Evolutionary conservation across 2,113 vertebrate species (phyloP), one percentile per base, ranked within the genome.

Genomic region (Phalacrocorax aristotelis): DNA sequence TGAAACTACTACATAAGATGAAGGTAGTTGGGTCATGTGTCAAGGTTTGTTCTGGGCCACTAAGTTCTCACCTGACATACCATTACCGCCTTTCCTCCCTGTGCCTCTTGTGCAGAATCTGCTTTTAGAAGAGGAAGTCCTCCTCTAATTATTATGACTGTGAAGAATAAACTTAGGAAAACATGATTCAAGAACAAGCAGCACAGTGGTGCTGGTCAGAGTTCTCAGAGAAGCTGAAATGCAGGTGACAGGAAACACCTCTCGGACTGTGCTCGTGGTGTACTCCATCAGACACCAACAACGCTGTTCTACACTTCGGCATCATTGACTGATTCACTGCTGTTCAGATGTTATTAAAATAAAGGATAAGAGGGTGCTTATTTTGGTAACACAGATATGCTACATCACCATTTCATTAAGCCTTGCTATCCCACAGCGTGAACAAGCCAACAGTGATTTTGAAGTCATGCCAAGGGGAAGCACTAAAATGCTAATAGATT

Each of bases 321-420:
- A 77, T 83, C 87, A 89, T 3, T 42, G 68, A 66, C 88, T 64
- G 52, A 83, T 81, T 77, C 65, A 65, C 2, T 65, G 64, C 94
- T 87, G 30, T 22, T 84, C 79, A 89, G 65, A 93, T 80, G 75
- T 92, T 87, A 88, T 58, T 80, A 82, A 86, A 86, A 75, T 46
- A 87, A 7, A 74, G 48, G 38, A 58, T 76, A 85, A 96, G 75
- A 85, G 57, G 38, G 46, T 96, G 85, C 79, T 95, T 92, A 83
- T 83, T 96, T 86, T 78, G 90, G 64, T 88, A 93, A 72, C 75
- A 88, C 93, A 92, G 82, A 85, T 86, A 87, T 80, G 62, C 80
- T 85, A 69, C 87, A 84, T 38, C 38, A 87, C 52, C 17, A n/a
- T 66, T 82, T 75, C 36, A 52, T 79, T 42, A 89, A 78, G 70